These are phyloP conservation scores for Hololepta plana DNA, from an alignment of 2,888 invertebrate species.

Conservation along the genomic window DNA sequence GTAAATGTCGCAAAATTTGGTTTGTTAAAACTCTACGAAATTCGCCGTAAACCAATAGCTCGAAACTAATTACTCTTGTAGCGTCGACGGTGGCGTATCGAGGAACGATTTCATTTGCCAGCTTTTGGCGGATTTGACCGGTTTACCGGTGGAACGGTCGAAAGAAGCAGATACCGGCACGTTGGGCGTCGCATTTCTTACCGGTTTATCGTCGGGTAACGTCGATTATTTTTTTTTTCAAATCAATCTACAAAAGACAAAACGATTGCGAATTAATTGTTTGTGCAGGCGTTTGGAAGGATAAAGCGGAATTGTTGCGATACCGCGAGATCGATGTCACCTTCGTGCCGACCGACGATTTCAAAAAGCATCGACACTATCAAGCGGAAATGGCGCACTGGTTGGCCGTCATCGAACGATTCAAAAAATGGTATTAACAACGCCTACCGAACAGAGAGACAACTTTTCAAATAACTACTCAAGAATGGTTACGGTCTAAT, in stretches of 20 bases:
- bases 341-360: slow-evolving; percentile 32
- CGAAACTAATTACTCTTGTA: slow-evolving; percentile 27
- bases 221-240: no score
- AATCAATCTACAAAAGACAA: not conserved
- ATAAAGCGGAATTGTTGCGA: slow-evolving; percentile 41
- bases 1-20: not conserved
- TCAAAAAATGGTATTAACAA: slow-evolving; percentile 35
- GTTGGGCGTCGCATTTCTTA: slow-evolving; percentile 70
- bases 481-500: no score
- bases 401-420: slow-evolving; percentile 36
- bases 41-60: not conserved
- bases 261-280: no score
- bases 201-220: slow-evolving; percentile 63
- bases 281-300: slow-evolving; percentile 51
- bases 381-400: slow-evolving; percentile 27
- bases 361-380: slow-evolving; percentile 18
- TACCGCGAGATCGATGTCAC: slow-evolving; percentile 39
- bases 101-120: slow-evolving; percentile 85
- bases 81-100: slow-evolving; percentile 93
- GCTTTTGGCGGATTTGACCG: slow-evolving; percentile 66
- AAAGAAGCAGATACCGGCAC: slow-evolving; percentile 63
- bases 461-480: no score
- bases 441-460: no score
- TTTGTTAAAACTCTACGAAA: not conserved
- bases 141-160: slow-evolving; percentile 55